These are phyloP conservation scores for Epinotia nisella DNA, from an alignment of 2,888 invertebrate species.

Conservation along the genomic window DNA sequence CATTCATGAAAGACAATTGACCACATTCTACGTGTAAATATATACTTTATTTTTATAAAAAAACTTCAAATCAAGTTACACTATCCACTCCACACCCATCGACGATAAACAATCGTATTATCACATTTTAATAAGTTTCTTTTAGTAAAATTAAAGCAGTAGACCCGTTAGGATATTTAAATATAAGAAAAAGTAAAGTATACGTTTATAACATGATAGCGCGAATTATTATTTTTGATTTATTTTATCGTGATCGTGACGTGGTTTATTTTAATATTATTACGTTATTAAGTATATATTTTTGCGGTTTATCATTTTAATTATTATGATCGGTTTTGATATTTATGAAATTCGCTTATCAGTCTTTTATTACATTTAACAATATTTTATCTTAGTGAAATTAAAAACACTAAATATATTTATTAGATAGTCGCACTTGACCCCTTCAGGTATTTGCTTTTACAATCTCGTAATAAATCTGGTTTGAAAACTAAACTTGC, in stretches of 20 bases:
- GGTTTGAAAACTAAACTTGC: no score
- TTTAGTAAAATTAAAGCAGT: constrained; percentile 19
- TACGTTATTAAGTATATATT: background rate
- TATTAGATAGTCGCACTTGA: background rate
- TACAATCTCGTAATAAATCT: no score
- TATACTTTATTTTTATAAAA: constrained; percentile 8
- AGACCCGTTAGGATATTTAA: background rate
- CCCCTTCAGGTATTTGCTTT: background rate
- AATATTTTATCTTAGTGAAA: constrained; percentile 29
- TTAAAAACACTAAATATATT: background rate
- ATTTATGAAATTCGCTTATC: constrained; percentile 48
- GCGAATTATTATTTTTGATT: constrained; percentile 18
- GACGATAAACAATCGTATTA: constrained; percentile 31
- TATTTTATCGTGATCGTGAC: background rate
- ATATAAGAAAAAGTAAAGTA: background rate
- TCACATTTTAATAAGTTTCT: constrained; percentile 30
- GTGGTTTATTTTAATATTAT: constrained; percentile 3
- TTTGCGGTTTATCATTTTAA: constrained; percentile 16
- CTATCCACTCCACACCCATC: constrained; percentile 18
- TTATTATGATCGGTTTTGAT: constrained; percentile 29
- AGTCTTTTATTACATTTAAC: constrained; percentile 46
- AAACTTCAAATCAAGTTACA: constrained; percentile 21
- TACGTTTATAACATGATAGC: constrained; percentile 2
- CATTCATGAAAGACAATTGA: constrained; percentile 4
- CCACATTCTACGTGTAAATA: constrained; percentile 23